Base-by-base conservation (phyloP, 2,888 invertebrate species). In the Rhabditoides inermis region DNA sequence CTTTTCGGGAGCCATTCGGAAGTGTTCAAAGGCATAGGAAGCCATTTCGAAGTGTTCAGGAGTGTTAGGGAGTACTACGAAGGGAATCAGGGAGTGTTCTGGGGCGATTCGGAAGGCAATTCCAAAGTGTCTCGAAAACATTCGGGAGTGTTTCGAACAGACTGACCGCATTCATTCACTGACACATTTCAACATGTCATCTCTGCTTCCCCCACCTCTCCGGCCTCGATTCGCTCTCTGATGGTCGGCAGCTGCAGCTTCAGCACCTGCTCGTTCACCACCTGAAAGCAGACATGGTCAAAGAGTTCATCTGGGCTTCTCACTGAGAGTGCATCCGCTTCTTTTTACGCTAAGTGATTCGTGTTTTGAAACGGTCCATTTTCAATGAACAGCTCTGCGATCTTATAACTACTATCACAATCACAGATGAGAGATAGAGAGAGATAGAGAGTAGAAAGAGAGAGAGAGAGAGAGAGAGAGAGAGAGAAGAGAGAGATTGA, bases 211-310 rank as follows among this genome's bases (percentile, higher is more conserved):
- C 53, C 2, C 23, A 70, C 74, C 53, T 75, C 71, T 51, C 74
- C 74, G 35, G 66, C 66, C 44, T 74, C 74, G 25, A 74, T 68
- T 15, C 60, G 53, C 55, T 74, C 74, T 32, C 70, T 58, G 40
- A 74, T 75, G 3, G 70, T 70, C 10, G 74, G 74, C 18, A 74
- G 56, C 27, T 60, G 61, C 39, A 74, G 59, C 51, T 70, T 70
- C 22, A 75, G 60, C 40, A 74, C 65, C 57, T 74, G 72, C 55
- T 74, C 74, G 49, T 75, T 74, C 15, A 74, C 70, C 26, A 71
- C 71, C 55, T 55, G 30, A 37, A 48, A 12, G 12, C 18, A 20
- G 10, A 22, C 7, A 27, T 28, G n/a, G 7, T 32, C 7, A 32
- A 7, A 32, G n/a, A n/a, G n/a, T n/a, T n/a, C n/a, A n/a, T n/a